Evolutionary conservation across 2,797 vertebrate genomes (phyloP), one percentile per base, ranked within the genome.

Genomic region (Cetoscarus ocellatus): DNA sequence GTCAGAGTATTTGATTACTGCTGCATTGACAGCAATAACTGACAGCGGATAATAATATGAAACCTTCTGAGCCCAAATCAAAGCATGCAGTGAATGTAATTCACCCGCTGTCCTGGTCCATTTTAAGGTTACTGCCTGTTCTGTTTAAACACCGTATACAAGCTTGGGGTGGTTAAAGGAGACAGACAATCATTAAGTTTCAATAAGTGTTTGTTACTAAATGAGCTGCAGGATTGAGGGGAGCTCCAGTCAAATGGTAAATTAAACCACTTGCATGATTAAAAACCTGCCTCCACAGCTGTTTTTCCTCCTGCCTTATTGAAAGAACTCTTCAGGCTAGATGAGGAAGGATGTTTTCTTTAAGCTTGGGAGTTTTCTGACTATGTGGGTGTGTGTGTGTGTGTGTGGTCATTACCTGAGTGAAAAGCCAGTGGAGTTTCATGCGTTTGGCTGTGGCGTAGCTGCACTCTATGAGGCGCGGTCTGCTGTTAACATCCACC

Each of bases 341-440:
- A n/a, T 14, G 27, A 42, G 1, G 66, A 43, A 39, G 36, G 11
- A 49, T 36, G 14, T 35, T 38, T 44, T 50, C n/a, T 3, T n/a
- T 47, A 18, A 27, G 44, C n/a, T 8, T 45, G 34, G 2, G 38
- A 14, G 42, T 48, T 61, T 60, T 52, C 15, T 57, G 50, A 49
- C 5, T 0, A 1, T 53, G 12, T 45, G 61, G 18, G 9, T 13
- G 2, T n/a, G n/a, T n/a, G 8, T 9, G 4, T 9, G 47, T 15
- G 10, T 43, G 56, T 49, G 35, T 53, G 27, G 6, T 58, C 4
- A 17, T 91, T 91, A 98, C 98, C 98, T 99, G 97, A 95, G 96
- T 96, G 92, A 99, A 98, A 76, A 96, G 94, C 98, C 98, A 99
- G 92, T 97, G 95, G 61, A 98, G 95, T 92, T 99, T 99, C 98